phyloP scores from a whole-genome alignment of 2,888 invertebrate species.

The Erebia palarica region DNA sequence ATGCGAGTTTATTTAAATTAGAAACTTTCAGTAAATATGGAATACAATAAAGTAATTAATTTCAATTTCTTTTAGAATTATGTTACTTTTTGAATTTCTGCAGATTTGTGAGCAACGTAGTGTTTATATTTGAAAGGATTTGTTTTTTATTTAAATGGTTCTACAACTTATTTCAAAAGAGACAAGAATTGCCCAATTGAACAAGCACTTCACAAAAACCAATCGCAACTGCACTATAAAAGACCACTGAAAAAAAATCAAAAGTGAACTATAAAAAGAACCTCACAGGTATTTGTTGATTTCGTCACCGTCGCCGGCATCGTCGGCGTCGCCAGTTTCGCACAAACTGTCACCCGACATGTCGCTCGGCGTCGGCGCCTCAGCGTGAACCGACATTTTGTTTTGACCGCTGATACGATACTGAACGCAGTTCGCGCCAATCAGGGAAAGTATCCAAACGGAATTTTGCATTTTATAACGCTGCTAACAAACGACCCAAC shows the following conservation, averaged over 20 bases:
- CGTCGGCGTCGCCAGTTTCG: constrained; percentile 47
- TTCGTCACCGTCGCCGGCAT: constrained; percentile 40
- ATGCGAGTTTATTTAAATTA: constrained; percentile 24
- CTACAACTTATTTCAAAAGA: background rate
- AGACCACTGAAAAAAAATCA: constrained; percentile 21
- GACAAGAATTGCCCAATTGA: background rate
- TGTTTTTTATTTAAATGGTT: background rate
- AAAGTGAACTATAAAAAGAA: constrained; percentile 23
- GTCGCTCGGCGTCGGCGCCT: constrained; percentile 35
- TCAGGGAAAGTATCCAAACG: constrained; percentile 54
- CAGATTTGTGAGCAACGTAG: background rate
- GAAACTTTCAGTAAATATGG: constrained; percentile 7
- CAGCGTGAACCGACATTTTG: constrained; percentile 34
- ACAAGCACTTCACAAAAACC: constrained; percentile 16
- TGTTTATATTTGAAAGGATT: background rate
- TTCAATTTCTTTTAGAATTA: background rate
- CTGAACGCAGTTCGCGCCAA: constrained; percentile 47
- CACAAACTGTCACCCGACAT: constrained; percentile 72
- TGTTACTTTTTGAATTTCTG: background rate
- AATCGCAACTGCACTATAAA: constrained; percentile 11
- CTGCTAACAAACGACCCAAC: constrained; percentile 32
- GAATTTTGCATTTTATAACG: constrained; percentile 46
- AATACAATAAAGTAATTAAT: constrained; percentile 11
- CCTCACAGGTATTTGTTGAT: constrained; percentile 39
- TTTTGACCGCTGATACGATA: constrained; percentile 51